Conservation (phyloP, 2,797 vertebrate genomes). For the Gambusia yucatana region DNA sequence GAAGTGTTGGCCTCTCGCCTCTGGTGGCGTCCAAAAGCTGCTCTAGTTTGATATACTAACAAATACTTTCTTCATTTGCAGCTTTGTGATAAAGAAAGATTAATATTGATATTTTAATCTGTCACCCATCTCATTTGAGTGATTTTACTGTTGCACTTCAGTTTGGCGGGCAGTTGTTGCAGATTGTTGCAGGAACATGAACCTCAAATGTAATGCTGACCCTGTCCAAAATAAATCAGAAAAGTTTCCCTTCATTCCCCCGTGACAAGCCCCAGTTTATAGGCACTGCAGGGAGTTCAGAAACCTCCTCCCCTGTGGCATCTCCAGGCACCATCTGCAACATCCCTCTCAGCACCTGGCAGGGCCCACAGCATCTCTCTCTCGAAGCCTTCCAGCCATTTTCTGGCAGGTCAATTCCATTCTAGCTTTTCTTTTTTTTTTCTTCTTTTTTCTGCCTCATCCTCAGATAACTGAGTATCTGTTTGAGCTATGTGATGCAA, state of each 20-base stretch:
- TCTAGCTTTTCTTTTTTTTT: conserved; percentile 20
- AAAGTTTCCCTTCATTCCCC: conserved; percentile 34
- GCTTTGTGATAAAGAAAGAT: not conserved
- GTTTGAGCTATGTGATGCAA: conserved; percentile 37
- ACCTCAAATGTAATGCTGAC: conserved; percentile 23
- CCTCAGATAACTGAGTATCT: conserved; percentile 39
- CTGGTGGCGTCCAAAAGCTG: conserved; percentile 14
- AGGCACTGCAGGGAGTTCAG: conserved; percentile 34
- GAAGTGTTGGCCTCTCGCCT: conserved; percentile 2
- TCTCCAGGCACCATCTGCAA: conserved; percentile 60
- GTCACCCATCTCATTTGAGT: not conserved
- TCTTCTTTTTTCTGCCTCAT: not conserved
- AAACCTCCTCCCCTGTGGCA: conserved; percentile 50
- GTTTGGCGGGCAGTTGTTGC: not conserved
- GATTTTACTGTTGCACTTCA: not conserved
- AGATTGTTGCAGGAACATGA: conserved; percentile 15
- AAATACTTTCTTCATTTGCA: conserved; percentile 5
- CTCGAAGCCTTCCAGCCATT: conserved; percentile 43
- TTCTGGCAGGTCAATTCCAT: conserved; percentile 51
- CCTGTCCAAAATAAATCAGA: conserved; percentile 41
- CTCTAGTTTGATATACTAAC: conserved; percentile 4
- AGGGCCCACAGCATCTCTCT: conserved; percentile 40
- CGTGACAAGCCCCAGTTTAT: conserved; percentile 58
- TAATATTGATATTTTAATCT: not conserved
- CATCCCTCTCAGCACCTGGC: conserved; percentile 51